Conservation (phyloP, 1,140 invertebrate species). For the Chymomyza costata region DNA sequence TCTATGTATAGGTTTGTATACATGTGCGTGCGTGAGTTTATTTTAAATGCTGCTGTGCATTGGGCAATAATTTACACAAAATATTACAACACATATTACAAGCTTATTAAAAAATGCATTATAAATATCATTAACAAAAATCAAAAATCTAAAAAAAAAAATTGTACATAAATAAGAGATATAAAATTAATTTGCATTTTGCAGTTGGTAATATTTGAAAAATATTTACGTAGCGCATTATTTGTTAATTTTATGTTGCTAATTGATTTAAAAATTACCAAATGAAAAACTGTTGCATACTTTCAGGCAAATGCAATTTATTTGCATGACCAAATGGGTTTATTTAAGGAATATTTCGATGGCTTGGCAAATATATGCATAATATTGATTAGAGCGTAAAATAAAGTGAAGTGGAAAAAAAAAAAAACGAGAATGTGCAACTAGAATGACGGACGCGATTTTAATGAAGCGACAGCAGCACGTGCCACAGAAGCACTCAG, state of each 20-base stretch:
- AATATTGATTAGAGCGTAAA: conserved; percentile 9
- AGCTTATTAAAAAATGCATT: conserved; percentile 48
- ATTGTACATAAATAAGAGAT: conserved; percentile 18
- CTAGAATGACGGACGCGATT: conserved; percentile 4
- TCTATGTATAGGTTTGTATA: no score
- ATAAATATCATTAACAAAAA: conserved; percentile 40
- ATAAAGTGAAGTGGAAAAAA: neutral
- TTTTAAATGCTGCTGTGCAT: conserved; percentile 19
- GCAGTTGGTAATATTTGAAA: neutral
- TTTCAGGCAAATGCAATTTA: neutral
- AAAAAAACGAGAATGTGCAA: neutral
- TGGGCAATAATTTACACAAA: conserved; percentile 45
- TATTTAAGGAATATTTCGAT: no score
- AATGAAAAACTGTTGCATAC: conserved; percentile 2
- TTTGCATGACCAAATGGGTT: neutral
- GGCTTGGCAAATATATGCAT: neutral
- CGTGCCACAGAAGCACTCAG: conserved; percentile 22
- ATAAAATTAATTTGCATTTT: conserved; percentile 26
- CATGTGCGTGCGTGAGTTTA: conserved; percentile 28
- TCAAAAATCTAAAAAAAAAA: conserved; percentile 3
- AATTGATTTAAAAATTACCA: conserved; percentile 19
- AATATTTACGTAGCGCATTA: conserved; percentile 27
- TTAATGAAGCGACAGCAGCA: conserved; percentile 33
- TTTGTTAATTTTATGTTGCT: conserved; percentile 13
- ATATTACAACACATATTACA: conserved; percentile 45